Evolutionary conservation across 1,140 invertebrate species (phyloP).

Genomic region (Gonatopus flavifemur): DNA sequence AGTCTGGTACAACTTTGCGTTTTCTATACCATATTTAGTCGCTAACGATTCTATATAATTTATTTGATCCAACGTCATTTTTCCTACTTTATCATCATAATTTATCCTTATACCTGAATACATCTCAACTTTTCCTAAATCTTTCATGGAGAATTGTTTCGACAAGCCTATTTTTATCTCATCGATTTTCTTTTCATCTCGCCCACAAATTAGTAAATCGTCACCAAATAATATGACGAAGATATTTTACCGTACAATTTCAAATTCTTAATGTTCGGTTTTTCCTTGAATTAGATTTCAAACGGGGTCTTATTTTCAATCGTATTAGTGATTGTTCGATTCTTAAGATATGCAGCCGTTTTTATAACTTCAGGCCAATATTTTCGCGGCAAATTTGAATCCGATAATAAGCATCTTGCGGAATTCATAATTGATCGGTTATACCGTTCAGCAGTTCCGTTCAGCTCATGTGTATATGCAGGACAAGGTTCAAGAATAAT

Average conservation of each 20-base stretch:
- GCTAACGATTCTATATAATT: constrained; percentile 2
- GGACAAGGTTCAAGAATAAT: neutral
- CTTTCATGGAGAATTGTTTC: constrained; percentile 28
- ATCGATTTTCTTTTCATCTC: constrained; percentile 27
- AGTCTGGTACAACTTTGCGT: neutral
- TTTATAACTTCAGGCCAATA: neutral
- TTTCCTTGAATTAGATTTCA: neutral
- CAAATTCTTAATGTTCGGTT: neutral
- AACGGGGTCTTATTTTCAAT: neutral
- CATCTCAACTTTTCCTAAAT: constrained; percentile 29
- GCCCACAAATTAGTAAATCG: constrained; percentile 8
- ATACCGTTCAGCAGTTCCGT: neutral
- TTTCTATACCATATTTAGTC: neutral
- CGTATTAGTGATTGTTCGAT: neutral
- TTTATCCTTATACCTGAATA: constrained; percentile 33
- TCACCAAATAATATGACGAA: constrained; percentile 12
- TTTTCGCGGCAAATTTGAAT: neutral
- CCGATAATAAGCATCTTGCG: neutral
- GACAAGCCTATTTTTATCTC: constrained; percentile 32
- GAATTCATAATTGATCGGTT: neutral
- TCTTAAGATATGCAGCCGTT: no score
- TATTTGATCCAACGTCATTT: constrained; percentile 38
- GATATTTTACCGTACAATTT: neutral
- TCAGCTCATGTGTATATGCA: neutral
- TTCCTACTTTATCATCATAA: constrained; percentile 31